Base-by-base conservation (phyloP, 64 coral and sea anemone genomes). In the Astreopora myriophthalma region DNA sequence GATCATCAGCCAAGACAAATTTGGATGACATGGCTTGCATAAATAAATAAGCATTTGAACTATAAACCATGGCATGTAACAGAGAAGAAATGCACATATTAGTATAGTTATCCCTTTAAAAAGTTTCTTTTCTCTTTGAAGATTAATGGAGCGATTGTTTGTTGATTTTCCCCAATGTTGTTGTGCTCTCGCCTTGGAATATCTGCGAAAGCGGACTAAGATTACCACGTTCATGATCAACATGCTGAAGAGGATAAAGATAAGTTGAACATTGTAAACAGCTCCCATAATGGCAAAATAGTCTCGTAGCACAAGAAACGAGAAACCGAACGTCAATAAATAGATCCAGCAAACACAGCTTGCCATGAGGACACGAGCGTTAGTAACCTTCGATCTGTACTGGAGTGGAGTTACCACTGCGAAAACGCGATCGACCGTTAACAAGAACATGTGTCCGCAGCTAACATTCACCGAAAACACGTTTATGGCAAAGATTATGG, bases 351-450 rank as follows among this genome's bases (percentile, higher is more conserved):
- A 80, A 16, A 48, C 1, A 51, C 49, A 27, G 14, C 14, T 25
- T 5, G 63, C 58, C 1, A 64, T 20, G 1, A 42, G 29, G 0
- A 52, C 27, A 27, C 58, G 44, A 1, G 31, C 26, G 3, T 51
- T 80, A 14, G 88, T 90, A 0, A 90, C 65, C 9, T 69, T 66
- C 6, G 13, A 48, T 90, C 34, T 33, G 62, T 90, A 90, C 5
- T 28, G 76, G 23, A 90, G 66, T 20, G 88, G 88, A 28, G 28
- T 48, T 10, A 37, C 7, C 11, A 90, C 27, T 16, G 88, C 76
- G 28, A 90, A 30, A 27, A 82, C 5, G 36, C 88, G 29, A 33
- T 90, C 76, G 19, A 90, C 40, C 25, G 88, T 90, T 16, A 90
- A 68, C 39, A 79, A 39, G 16, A 90, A 34, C 10, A 90, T 32